Conservation (phyloP, 1,140 invertebrate species). For the Macrobrachium nipponense region DNA sequence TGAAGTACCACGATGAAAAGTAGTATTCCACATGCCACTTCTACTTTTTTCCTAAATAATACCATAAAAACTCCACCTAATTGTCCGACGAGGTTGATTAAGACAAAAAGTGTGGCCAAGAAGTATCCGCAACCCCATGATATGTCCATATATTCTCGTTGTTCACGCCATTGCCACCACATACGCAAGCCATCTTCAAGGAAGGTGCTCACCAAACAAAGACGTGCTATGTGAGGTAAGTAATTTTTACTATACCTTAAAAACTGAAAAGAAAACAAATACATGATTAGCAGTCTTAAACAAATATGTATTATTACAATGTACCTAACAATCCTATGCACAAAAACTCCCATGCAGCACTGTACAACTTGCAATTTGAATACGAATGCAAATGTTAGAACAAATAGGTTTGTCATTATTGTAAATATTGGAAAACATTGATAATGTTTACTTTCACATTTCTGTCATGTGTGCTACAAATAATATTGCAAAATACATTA, state of each 20-base stretch:
- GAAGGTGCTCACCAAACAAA: constrained; percentile 99
- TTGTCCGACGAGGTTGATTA: constrained; percentile 95
- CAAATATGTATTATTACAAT: constrained; percentile 11
- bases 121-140: constrained; percentile 98
- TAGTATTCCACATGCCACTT: constrained; percentile 91
- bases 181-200: constrained; percentile 98
- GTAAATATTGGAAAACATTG: no score
- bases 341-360: not conserved
- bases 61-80: constrained; percentile 96
- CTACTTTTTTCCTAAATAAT: constrained; percentile 90
- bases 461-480: no score
- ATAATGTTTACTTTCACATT: no score
- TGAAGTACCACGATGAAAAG: constrained; percentile 97
- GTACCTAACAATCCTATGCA: not conserved
- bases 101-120: constrained; percentile 90
- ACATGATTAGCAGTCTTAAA: constrained; percentile 1
- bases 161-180: constrained; percentile 99
- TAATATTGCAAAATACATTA: no score
- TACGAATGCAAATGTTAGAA: no score
- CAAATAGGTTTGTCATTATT: no score
- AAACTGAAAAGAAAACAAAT: constrained; percentile 76
- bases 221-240: constrained; percentile 92
- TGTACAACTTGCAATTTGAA: no score
- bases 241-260: constrained; percentile 92
- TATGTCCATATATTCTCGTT: constrained; percentile 97